A percentile compares a stretch with the other conserved stretches of the same genome.
Conservation (phyloP, 2,888 invertebrate species). For the Cephus nigrinus region DNA sequence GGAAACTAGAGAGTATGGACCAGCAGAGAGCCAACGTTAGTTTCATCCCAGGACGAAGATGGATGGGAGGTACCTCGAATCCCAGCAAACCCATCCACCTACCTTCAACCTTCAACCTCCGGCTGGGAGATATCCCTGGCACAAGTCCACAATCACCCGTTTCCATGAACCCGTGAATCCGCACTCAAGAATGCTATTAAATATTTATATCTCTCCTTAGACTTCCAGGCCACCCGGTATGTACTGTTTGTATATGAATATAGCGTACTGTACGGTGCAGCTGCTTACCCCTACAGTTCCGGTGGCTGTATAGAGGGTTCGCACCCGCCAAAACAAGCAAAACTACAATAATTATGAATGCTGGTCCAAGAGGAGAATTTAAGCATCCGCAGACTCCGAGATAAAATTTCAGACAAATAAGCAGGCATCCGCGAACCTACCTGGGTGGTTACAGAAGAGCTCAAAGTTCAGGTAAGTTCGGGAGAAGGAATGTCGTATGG, state of each 20-base stretch:
- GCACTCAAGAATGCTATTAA: slow-evolving; percentile 31
- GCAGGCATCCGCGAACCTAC: too few species aligned
- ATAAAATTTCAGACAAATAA: too few species aligned
- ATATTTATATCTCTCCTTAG: slow-evolving; percentile 29
- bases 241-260: neutral
- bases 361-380: too few species aligned
- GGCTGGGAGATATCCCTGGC: slow-evolving; percentile 11
- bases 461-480: too few species aligned
- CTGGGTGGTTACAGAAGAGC: too few species aligned
- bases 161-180: slow-evolving; percentile 26
- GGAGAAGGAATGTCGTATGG: too few species aligned
- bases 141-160: slow-evolving; percentile 25
- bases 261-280: neutral
- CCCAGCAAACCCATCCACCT: slow-evolving; percentile 41
- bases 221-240: neutral
- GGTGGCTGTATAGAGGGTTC: too few species aligned
- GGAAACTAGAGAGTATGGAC: slow-evolving; percentile 31
- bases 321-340: too few species aligned
- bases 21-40: slow-evolving; percentile 28
- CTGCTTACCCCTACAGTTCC: too few species aligned
- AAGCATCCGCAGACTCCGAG: too few species aligned
- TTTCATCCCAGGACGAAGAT: slow-evolving; percentile 48
- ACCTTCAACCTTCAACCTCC: slow-evolving; percentile 32
- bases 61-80: slow-evolving; percentile 49
- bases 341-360: too few species aligned